These are phyloP conservation scores for Sebastes oblongus DNA, from an alignment of 2,797 vertebrate genomes.

Conservation along the genomic window DNA sequence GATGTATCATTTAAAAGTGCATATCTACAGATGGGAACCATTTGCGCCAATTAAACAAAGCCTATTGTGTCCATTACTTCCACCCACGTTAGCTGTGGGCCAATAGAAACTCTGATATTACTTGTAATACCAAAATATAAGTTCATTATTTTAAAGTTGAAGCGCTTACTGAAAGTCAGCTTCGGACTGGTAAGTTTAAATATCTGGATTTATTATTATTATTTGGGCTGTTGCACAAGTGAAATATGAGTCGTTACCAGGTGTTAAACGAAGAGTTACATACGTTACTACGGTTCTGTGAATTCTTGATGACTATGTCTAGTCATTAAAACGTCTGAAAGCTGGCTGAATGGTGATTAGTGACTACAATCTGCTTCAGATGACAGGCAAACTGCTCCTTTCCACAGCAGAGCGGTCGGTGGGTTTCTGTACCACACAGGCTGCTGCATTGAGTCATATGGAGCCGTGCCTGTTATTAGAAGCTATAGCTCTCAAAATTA, in stretches of 20 bases:
- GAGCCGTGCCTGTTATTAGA: constrained; percentile 37
- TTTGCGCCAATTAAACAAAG: too few relatives aligned
- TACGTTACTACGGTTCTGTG: not conserved
- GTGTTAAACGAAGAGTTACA: not conserved
- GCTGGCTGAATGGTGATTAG: not conserved
- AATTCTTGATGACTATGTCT: not conserved
- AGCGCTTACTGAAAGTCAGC: too few relatives aligned
- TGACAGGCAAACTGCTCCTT: constrained; percentile 8
- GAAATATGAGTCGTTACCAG: not conserved
- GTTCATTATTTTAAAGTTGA: too few relatives aligned
- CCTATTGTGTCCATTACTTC: too few relatives aligned
- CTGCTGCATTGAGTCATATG: constrained; percentile 25
- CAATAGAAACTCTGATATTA: too few relatives aligned
- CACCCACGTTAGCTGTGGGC: too few relatives aligned
- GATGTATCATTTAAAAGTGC: too few relatives aligned
- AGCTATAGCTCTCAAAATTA: constrained; percentile 33
- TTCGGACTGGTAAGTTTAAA: too few relatives aligned
- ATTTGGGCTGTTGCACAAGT: too few relatives aligned
- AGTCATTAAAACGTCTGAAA: not conserved
- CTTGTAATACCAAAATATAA: too few relatives aligned
- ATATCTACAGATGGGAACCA: too few relatives aligned
- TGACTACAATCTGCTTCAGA: constrained; percentile 13
- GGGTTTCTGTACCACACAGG: constrained; percentile 19
- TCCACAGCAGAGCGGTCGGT: not conserved
- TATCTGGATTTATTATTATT: too few relatives aligned